A percentile compares a stretch with the other conserved stretches of the same genome.
phyloP scores from a whole-genome alignment of 2,113 vertebrate species.

The Daphoenositta chrysoptera region DNA sequence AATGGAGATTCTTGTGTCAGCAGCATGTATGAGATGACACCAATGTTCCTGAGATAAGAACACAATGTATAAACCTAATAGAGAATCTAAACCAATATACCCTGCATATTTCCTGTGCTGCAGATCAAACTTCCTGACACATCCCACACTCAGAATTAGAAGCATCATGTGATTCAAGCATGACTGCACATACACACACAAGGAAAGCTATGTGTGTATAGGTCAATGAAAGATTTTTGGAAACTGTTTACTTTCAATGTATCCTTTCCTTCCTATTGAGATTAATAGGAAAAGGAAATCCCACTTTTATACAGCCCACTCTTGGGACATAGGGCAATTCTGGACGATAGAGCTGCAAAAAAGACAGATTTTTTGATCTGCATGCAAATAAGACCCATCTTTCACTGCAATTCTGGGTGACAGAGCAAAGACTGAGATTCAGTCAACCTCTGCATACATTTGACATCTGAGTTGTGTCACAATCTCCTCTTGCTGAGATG shows the following conservation, averaged over 20 bases:
- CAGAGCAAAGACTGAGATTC: not conserved
- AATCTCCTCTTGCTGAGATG: not conserved
- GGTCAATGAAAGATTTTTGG: not conserved
- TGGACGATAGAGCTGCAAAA: not conserved
- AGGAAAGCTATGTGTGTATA: not conserved
- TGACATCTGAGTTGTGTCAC: not conserved
- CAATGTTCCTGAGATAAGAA: conserved; percentile 84
- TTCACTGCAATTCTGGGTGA: not conserved
- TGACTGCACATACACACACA: not conserved
- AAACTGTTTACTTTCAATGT: not conserved
- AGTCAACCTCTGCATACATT: not conserved
- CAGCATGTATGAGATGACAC: conserved; percentile 93
- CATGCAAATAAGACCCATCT: not conserved
- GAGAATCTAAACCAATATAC: not conserved
- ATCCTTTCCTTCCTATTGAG: not conserved
- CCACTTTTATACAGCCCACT: not conserved
- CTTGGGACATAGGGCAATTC: not conserved
- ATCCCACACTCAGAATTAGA: not conserved
- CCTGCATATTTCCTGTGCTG: not conserved
- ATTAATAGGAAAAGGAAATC: not conserved
- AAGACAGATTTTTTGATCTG: not conserved
- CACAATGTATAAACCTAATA: not conserved
- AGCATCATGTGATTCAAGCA: not conserved
- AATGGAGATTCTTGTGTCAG: conserved; percentile 94
- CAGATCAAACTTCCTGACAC: not conserved